These are phyloP conservation scores for Okamejei kenojei DNA, from an alignment of 2,797 vertebrate genomes.

Conservation along the genomic window DNA sequence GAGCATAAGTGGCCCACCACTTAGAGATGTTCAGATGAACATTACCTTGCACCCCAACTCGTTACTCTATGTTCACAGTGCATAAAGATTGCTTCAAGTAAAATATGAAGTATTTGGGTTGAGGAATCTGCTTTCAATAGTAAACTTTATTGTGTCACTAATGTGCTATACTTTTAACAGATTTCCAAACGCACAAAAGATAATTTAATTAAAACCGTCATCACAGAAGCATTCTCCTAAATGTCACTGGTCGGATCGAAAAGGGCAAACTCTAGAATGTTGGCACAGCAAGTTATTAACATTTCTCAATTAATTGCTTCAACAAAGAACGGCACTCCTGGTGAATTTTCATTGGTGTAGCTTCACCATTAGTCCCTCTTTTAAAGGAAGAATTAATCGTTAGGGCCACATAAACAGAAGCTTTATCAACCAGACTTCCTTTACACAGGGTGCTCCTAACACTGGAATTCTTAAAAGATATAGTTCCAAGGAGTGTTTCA, in stretches of 20 bases:
- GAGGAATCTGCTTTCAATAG: not conserved
- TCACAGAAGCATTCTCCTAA: too few relatives aligned
- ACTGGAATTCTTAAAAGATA: not conserved
- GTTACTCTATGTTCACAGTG: not conserved
- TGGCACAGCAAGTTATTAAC: too few relatives aligned
- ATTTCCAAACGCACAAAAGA: too few relatives aligned
- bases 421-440: not conserved
- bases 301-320: too few relatives aligned
- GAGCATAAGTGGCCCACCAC: not conserved
- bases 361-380: not conserved
- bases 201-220: too few relatives aligned
- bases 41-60: not conserved
- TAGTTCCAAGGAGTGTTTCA: not conserved
- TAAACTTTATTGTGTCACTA: too few relatives aligned
- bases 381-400: not conserved
- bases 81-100: not conserved
- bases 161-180: too few relatives aligned
- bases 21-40: not conserved
- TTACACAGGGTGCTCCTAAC: not conserved
- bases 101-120: not conserved
- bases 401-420: not conserved
- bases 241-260: too few relatives aligned
- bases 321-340: too few relatives aligned
- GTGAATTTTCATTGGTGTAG: too few relatives aligned
- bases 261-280: too few relatives aligned